Conservation (phyloP, 2,113 vertebrate genomes). For the Anhinga anhinga region DNA sequence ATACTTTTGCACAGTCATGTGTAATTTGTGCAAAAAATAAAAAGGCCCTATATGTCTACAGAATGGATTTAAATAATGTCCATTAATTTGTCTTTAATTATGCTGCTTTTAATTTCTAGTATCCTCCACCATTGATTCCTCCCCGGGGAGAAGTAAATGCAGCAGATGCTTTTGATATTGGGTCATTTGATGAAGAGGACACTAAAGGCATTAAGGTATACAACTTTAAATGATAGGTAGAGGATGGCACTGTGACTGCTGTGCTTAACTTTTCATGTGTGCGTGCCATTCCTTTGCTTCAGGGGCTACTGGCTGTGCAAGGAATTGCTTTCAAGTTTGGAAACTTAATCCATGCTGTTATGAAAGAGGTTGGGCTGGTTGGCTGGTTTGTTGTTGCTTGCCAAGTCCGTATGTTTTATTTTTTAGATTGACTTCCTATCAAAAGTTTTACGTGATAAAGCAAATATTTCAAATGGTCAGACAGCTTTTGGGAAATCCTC, state of each 20-base stretch:
- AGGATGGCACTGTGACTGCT: neutral
- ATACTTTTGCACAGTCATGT: fast-evolving
- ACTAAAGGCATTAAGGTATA: constrained; percentile 98
- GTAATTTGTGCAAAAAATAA: neutral
- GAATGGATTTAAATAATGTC: neutral
- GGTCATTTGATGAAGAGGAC: constrained; percentile 98
- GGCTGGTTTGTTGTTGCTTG: neutral
- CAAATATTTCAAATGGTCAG: neutral
- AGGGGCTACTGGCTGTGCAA: neutral
- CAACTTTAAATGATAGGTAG: neutral
- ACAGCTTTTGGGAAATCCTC: neutral
- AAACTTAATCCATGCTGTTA: neutral
- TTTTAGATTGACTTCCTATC: neutral
- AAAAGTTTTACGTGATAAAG: neutral
- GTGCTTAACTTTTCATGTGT: neutral
- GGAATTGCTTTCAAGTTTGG: neutral
- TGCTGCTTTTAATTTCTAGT: constrained; percentile 72
- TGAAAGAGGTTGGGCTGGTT: neutral
- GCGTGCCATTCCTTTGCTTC: neutral
- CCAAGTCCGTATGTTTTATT: neutral
- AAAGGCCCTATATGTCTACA: neutral
- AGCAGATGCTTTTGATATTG: constrained; percentile 96
- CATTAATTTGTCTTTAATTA: neutral
- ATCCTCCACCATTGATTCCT: constrained; percentile 92
- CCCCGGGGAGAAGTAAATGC: constrained; percentile 97